These are phyloP conservation scores for Nothoprocta pentlandii DNA, from an alignment of 2,113 vertebrate genomes.

Conservation along the genomic window DNA sequence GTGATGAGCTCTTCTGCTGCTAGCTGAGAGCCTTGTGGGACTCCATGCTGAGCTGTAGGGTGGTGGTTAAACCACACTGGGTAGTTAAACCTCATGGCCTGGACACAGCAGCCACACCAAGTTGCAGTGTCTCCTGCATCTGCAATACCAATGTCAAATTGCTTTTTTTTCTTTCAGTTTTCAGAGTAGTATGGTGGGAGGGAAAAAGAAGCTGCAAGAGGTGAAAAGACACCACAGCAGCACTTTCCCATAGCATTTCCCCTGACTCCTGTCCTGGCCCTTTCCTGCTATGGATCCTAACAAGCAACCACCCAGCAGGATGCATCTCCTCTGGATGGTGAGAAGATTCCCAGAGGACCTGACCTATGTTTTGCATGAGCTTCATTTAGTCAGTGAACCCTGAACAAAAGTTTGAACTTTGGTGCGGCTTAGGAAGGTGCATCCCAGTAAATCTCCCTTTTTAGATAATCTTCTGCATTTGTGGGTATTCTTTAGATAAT, in stretches of 20 bases:
- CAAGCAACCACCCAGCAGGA: neutral
- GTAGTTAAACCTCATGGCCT: fast-evolving
- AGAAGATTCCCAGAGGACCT: no score
- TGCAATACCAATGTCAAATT: neutral
- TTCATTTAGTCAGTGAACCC: no score
- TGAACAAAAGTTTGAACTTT: neutral
- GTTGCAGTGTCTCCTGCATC: neutral
- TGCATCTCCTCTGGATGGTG: neutral
- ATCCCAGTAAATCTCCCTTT: neutral
- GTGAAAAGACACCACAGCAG: neutral
- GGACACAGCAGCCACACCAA: neutral
- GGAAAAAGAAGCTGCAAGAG: neutral
- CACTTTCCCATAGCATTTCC: neutral
- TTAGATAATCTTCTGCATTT: neutral
- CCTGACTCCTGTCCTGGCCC: neutral
- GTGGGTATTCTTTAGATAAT: neutral
- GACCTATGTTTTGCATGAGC: no score
- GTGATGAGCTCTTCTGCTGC: no score
- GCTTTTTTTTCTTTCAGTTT: neutral
- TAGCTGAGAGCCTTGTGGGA: neutral
- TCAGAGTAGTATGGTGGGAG: neutral
- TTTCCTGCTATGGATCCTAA: neutral
- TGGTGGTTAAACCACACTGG: neutral
- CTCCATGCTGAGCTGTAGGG: neutral
- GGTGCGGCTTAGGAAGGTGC: neutral